phyloP scores from a whole-genome alignment of 2,888 invertebrate species.

The Drosophila neotestacea region DNA sequence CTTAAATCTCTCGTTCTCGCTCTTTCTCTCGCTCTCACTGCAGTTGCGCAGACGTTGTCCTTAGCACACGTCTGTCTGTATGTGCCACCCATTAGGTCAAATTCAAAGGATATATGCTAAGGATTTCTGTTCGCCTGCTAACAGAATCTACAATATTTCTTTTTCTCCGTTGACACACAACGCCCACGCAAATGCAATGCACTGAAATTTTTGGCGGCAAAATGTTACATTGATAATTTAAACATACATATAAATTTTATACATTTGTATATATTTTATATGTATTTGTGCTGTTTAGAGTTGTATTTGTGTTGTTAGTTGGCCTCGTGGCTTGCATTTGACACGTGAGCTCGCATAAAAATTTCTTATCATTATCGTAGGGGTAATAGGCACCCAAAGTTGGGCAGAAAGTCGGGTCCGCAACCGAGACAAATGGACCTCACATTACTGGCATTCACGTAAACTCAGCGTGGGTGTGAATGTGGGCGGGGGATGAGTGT shows the following conservation, averaged over 20 bases:
- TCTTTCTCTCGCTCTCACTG: conserved; percentile 29
- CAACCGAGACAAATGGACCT: conserved; percentile 30
- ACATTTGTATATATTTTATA: conserved; percentile 1
- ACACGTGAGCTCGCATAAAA: conserved; percentile 67
- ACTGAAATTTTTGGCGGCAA: conserved; percentile 60
- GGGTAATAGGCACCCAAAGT: conserved; percentile 83
- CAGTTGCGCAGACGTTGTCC: conserved; percentile 57
- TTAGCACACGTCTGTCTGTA: neutral
- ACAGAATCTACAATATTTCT: conserved; percentile 82
- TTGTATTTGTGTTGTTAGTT: neutral
- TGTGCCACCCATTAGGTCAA: neutral
- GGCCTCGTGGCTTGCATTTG: neutral
- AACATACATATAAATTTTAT: conserved; percentile 1
- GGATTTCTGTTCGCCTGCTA: conserved; percentile 74
- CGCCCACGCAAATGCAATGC: conserved; percentile 78
- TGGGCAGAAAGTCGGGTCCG: conserved; percentile 71
- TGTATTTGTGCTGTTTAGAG: conserved; percentile 7
- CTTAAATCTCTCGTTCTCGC: neutral
- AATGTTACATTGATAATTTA: conserved; percentile 69
- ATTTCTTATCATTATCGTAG: conserved; percentile 84
- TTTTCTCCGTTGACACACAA: conserved; percentile 79
- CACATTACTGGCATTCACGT: conserved; percentile 33
- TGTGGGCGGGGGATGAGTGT: neutral
- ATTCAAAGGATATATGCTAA: neutral
- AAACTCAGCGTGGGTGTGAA: conserved; percentile 3